Evolutionary conservation across 2,113 vertebrate genomes (phyloP).

Genomic region (Triplophysa tibetana): DNA sequence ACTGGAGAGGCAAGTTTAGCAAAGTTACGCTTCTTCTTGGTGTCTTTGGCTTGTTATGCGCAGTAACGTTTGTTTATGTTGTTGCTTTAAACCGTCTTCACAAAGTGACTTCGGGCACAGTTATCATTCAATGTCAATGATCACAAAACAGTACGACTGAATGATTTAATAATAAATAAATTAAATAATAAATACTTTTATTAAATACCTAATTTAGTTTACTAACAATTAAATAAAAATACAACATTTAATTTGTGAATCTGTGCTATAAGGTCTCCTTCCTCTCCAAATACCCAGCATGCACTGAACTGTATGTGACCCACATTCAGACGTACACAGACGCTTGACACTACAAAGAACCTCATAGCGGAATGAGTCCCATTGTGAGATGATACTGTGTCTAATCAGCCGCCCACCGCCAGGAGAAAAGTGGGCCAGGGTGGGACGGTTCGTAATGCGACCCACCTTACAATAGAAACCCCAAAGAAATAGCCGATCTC

Average conservation of each 20-base stretch:
- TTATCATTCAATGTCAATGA: no score
- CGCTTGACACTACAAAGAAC: slow-evolving; percentile 22
- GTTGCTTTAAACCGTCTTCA: no score
- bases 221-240: no score
- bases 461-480: background rate
- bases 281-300: slow-evolving; percentile 7
- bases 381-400: slow-evolving; percentile 21
- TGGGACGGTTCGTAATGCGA: slow-evolving; percentile 48
- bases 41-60: no score
- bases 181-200: no score
- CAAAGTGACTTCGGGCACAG: no score
- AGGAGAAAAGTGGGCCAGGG: slow-evolving; percentile 45
- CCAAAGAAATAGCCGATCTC: background rate
- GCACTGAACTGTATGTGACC: slow-evolving; percentile 24
- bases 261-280: background rate
- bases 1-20: no score
- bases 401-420: slow-evolving; percentile 34
- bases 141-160: no score
- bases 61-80: no score
- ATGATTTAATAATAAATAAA: no score
- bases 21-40: no score
- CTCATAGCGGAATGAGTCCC: slow-evolving; percentile 22
- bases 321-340: slow-evolving; percentile 14
- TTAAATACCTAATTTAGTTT: no score
- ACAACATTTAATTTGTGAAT: background rate